Conservation (phyloP, 1,140 invertebrate genomes). For the Heliconius himera region DNA sequence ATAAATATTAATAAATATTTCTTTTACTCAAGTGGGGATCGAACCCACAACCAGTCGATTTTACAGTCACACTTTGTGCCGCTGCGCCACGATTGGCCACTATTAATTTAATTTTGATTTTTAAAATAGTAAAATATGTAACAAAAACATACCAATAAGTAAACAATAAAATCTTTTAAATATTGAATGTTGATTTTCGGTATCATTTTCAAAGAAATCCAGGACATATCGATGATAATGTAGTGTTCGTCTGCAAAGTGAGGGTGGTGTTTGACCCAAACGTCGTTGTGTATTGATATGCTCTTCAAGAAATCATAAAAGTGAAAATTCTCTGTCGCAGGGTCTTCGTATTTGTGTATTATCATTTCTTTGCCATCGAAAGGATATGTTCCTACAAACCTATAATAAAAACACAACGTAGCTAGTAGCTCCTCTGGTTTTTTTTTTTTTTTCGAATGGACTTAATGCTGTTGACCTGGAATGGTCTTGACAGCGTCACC, state of each 20-base stretch:
- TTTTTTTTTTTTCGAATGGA: no score
- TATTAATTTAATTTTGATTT: no score
- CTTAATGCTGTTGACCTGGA: no score
- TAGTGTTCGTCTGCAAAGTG: conserved; percentile 56
- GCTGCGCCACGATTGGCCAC: no score
- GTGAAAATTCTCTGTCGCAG: conserved; percentile 52
- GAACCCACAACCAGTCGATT: no score
- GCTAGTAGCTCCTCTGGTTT: no score
- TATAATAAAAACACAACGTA: conserved; percentile 39
- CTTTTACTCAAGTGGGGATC: no score
- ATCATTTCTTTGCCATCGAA: conserved; percentile 52
- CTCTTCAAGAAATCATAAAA: conserved; percentile 63
- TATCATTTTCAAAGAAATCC: conserved; percentile 54
- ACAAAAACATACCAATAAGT: conserved; percentile 56
- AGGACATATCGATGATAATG: conserved; percentile 59
- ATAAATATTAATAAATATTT: no score
- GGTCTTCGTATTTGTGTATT: conserved; percentile 57
- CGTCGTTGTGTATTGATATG: conserved; percentile 55
- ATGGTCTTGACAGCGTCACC: no score
- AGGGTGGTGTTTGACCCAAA: conserved; percentile 51
- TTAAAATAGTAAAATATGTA: no score
- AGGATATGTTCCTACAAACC: conserved; percentile 47
- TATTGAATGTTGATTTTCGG: conserved; percentile 64
- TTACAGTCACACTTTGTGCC: no score
- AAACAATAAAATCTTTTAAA: conserved; percentile 61